Base-by-base conservation (phyloP, 2,888 invertebrate genomes). In the Halictus quadricinctus region DNA sequence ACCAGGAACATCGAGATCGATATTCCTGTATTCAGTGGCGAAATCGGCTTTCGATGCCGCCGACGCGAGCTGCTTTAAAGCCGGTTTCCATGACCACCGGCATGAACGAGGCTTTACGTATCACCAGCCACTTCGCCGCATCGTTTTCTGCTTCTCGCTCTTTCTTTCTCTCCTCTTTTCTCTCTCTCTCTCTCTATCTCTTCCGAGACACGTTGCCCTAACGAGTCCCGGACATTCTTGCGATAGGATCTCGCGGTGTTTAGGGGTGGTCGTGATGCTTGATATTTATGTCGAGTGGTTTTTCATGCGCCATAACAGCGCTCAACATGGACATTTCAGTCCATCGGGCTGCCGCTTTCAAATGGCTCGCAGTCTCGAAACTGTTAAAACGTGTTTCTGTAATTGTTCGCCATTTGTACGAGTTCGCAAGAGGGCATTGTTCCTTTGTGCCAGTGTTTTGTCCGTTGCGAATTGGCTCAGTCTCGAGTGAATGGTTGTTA, bases 21-120 rank as follows among this genome's bases (percentile, higher is more conserved):
- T 87, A 84, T 74, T 72, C 58, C 50, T 12, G 80, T 72, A 86
- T 83, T 81, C 70, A 84, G 41, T 36, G 69, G 25, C 50, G 75
- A 79, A 83, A 84, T 87, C 87, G 81, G 80, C 87, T 86, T 86
- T 86, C 58, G 73, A 66, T 60, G 74, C 75, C 60, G 64, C 18
- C 60, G 69, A 66, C 79, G 75, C 54, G 75, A 54, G 36, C 43
- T 29, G 66, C 50, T 83, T 73, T 72, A 76, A 76, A 36, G 76
- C 54, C 75, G 70, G 79, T 79, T 83, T 79, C 77, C 78, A 70
- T 78, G 79, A 75, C 72, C 79, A 75, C 79, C 66, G 58, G 48
- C 72, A 76, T 48, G 73, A 76, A 77, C 73, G 72, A 81, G 73
- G 41, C 69, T 70, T 81, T 72, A 72, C 69, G 48, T 77, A 43